A percentile compares a stretch with the other conserved stretches of the same genome.
These are phyloP conservation scores for Fabriciana adippe DNA, from an alignment of 2,888 invertebrate species.

Conservation along the genomic window DNA sequence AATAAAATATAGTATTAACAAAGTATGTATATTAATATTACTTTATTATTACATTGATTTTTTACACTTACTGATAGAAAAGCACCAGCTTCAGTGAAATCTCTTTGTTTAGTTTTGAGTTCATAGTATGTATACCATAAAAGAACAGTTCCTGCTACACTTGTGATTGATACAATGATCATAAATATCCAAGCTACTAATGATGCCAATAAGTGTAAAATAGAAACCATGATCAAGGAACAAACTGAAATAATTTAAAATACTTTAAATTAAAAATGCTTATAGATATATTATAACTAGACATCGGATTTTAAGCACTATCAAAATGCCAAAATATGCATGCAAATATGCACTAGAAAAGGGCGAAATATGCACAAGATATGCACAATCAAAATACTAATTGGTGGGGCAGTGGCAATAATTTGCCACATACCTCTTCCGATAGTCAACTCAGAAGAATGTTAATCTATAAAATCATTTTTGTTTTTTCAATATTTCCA, in stretches of 20 bases:
- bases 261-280: too few relatives aligned
- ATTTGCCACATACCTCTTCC: too few relatives aligned
- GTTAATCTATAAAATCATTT: too few relatives aligned
- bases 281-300: too few relatives aligned
- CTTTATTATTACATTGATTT: slow-evolving; percentile 7
- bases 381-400: too few relatives aligned
- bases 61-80: slow-evolving; percentile 64
- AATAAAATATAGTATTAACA: slow-evolving; percentile 58
- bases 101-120: slow-evolving; percentile 83
- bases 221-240: slow-evolving; percentile 90
- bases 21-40: not conserved
- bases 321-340: too few relatives aligned
- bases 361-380: too few relatives aligned
- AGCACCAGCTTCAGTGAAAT: slow-evolving; percentile 53
- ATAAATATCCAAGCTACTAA: slow-evolving; percentile 95
- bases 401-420: too few relatives aligned
- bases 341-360: too few relatives aligned
- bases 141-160: slow-evolving; percentile 88
- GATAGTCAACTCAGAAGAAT: too few relatives aligned
- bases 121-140: slow-evolving; percentile 95
- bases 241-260: slow-evolving; percentile 83
- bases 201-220: slow-evolving; percentile 91
- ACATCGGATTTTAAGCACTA: too few relatives aligned
- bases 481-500: too few relatives aligned
- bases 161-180: slow-evolving; percentile 88